A percentile compares a stretch with the other conserved stretches of the same genome.
Evolutionary conservation across 1,140 invertebrate genomes (phyloP).

Genomic region (Reticulitermes speratus): DNA sequence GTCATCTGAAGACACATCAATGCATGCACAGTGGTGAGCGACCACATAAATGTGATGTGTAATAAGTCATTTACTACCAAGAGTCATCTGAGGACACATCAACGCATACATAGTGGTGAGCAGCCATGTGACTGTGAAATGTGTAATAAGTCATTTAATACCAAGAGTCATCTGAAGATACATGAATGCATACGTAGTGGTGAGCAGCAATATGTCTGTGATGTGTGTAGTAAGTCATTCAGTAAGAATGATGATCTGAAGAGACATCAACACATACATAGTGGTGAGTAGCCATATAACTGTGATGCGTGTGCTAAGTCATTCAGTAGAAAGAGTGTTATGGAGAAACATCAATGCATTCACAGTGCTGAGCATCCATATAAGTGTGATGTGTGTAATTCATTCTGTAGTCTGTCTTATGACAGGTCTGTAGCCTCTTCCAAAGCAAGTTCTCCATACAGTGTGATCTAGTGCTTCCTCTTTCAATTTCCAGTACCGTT

Average conservation of each 20-base stretch:
- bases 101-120: not conserved
- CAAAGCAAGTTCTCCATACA: no score
- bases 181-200: not conserved
- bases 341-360: slow-evolving; percentile 19
- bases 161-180: not conserved
- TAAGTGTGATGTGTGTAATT: slow-evolving; percentile 21
- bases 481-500: no score
- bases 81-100: not conserved
- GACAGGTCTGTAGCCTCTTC: no score
- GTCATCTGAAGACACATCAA: not conserved
- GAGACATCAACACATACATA: slow-evolving; percentile 5
- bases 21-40: not conserved
- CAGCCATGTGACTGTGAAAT: not conserved
- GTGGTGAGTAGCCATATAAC: not conserved
- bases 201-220: not conserved
- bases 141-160: not conserved
- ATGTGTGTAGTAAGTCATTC: not conserved
- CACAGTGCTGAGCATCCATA: slow-evolving; percentile 29
- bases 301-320: slow-evolving; percentile 27
- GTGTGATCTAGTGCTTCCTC: no score
- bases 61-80: not conserved
- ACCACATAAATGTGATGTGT: not conserved
- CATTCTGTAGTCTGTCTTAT: no score
- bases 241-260: not conserved
- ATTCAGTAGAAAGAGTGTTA: not conserved